phyloP scores from a whole-genome alignment of 2,113 vertebrate species.

The Drymodes brunneopygia region DNA sequence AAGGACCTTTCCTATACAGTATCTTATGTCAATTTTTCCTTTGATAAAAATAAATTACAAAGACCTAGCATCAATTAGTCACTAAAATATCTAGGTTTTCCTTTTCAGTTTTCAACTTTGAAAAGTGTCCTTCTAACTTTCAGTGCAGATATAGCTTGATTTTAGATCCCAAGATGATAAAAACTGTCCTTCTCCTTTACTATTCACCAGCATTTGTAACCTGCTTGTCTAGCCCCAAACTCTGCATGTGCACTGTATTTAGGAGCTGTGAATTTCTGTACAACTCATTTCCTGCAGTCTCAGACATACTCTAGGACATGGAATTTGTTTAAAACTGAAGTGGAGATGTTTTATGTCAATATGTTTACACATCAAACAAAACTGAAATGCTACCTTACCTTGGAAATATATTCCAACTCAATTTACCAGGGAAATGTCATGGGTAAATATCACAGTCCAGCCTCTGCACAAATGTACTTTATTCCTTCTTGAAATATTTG shows the following conservation, averaged over 20 bases:
- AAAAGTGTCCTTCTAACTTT: background rate
- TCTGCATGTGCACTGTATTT: background rate
- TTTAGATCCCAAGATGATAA: background rate
- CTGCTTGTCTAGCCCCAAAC: background rate
- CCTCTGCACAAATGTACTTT: background rate
- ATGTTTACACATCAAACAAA: slow-evolving; percentile 22
- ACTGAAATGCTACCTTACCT: background rate
- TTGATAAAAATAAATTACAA: background rate
- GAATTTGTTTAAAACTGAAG: background rate
- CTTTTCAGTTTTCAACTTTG: background rate
- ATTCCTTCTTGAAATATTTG: background rate
- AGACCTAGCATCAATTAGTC: background rate
- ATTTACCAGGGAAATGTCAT: background rate
- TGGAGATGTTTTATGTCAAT: background rate
- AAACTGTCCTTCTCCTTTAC: background rate
- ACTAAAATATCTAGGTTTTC: background rate
- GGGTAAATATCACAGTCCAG: background rate
- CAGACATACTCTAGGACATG: background rate
- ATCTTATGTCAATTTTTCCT: background rate
- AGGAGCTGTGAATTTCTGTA: background rate
- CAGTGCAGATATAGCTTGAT: background rate
- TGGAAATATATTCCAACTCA: slow-evolving; percentile 14
- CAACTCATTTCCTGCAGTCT: background rate
- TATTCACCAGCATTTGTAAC: background rate
- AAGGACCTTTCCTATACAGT: background rate